These are phyloP conservation scores for Lobophora halterata DNA, from an alignment of 2,888 invertebrate genomes.

Conservation along the genomic window DNA sequence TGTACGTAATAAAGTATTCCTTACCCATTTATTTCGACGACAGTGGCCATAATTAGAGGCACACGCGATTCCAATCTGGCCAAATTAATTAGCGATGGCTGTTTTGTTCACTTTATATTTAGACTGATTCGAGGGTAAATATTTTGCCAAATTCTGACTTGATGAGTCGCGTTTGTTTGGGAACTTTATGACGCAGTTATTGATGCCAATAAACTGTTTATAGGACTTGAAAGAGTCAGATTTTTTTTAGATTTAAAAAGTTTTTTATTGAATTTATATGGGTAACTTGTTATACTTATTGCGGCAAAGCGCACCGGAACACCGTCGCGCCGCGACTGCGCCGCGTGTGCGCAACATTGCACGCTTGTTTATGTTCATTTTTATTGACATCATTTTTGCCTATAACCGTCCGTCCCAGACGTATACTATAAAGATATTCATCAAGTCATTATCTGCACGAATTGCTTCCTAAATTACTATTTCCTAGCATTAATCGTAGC, in stretches of 20 bases:
- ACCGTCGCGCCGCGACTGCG: slow-evolving; percentile 53
- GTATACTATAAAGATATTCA: slow-evolving; percentile 25
- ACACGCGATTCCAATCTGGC: slow-evolving; percentile 34
- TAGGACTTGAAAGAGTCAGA: not conserved
- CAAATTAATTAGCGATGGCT: slow-evolving; percentile 34
- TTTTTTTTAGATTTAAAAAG: not conserved
- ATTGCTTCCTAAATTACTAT: slow-evolving; percentile 18
- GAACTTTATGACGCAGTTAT: slow-evolving; percentile 22
- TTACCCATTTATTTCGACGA: slow-evolving; percentile 61
- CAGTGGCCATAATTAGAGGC: slow-evolving; percentile 49
- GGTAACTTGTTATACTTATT: too few species aligned
- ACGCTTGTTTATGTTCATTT: slow-evolving; percentile 36
- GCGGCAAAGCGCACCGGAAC: slow-evolving; percentile 47
- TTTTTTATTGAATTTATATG: too few species aligned
- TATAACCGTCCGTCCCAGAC: slow-evolving; percentile 24
- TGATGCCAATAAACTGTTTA: slow-evolving; percentile 6
- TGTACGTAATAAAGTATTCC: slow-evolving; percentile 31
- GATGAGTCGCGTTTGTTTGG: slow-evolving; percentile 28
- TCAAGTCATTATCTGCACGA: slow-evolving; percentile 47
- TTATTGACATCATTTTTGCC: slow-evolving; percentile 40
- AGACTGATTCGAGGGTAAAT: slow-evolving; percentile 42
- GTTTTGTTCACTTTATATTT: slow-evolving; percentile 41
- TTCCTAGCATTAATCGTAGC: slow-evolving; percentile 17
- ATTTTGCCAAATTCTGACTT: slow-evolving; percentile 52
- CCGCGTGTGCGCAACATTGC: slow-evolving; percentile 36